These are phyloP conservation scores for Latrodectus hesperus DNA, from an alignment of 2,888 invertebrate species.

Conservation along the genomic window DNA sequence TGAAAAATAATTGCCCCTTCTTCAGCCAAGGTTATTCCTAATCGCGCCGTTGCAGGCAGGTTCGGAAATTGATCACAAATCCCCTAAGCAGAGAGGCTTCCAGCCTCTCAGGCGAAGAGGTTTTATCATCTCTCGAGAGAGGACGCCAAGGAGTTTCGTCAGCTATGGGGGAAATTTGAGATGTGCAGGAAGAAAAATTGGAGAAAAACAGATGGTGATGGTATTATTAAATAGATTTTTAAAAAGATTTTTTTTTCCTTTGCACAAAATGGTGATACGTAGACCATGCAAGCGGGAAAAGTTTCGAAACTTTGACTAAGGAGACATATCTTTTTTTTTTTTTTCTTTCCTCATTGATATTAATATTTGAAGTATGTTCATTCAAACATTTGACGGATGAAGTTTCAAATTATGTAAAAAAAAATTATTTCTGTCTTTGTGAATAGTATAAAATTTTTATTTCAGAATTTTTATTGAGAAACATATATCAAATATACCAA, in stretches of 20 bases:
- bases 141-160: background rate
- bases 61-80: background rate
- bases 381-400: no score
- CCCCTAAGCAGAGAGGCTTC: background rate
- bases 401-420: no score
- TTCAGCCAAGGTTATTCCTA: background rate
- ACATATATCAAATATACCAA: no score
- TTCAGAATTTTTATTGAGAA: no score
- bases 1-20: conserved; percentile 1
- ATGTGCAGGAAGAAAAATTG: background rate
- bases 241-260: background rate
- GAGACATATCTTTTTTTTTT: no score
- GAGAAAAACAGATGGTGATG: conserved; percentile 1
- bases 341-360: no score
- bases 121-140: background rate
- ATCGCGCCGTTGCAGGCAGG: conserved; percentile 5
- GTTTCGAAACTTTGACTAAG: no score
- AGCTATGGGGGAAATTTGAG: background rate
- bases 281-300: no score
- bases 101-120: background rate
- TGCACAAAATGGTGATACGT: background rate
- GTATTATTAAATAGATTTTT: background rate
- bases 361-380: no score
- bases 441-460: no score
- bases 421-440: no score